These are phyloP conservation scores for Boloria selene DNA, from an alignment of 2,888 invertebrate genomes.

Conservation along the genomic window DNA sequence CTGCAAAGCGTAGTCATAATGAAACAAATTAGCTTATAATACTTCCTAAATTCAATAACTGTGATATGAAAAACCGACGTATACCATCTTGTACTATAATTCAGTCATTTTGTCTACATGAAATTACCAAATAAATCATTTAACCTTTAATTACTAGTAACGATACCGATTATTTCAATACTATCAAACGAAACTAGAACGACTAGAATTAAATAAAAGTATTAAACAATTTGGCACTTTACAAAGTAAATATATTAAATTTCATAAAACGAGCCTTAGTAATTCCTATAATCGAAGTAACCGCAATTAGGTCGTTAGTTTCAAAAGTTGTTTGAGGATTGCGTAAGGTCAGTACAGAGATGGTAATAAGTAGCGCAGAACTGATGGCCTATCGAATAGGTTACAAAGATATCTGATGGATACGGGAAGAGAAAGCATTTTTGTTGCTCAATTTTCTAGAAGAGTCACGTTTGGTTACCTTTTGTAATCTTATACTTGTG, in stretches of 20 bases:
- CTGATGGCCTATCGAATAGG: constrained; percentile 37
- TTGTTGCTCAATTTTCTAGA: constrained; percentile 24
- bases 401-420: constrained; percentile 30
- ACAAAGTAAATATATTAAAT: constrained; percentile 3
- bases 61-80: constrained; percentile 49
- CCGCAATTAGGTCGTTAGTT: constrained; percentile 38
- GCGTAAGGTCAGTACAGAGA: constrained; percentile 28
- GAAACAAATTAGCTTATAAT: not conserved
- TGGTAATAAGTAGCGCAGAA: constrained; percentile 41
- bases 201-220: constrained; percentile 11
- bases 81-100: constrained; percentile 52
- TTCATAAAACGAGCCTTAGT: constrained; percentile 24
- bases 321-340: constrained; percentile 37
- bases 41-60: constrained; percentile 8
- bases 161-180: too few species aligned
- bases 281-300: constrained; percentile 28
- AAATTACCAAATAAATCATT: constrained; percentile 1
- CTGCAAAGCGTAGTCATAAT: not conserved
- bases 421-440: constrained; percentile 30
- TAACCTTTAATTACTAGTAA: too few species aligned
- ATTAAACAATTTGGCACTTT: constrained; percentile 26
- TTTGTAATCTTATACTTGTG: constrained; percentile 14
- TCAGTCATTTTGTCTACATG: constrained; percentile 45
- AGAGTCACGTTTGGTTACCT: constrained; percentile 15
- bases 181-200: not conserved